Conservation (phyloP, 2,888 invertebrate genomes). For the Adelognathus sp. region DNA sequence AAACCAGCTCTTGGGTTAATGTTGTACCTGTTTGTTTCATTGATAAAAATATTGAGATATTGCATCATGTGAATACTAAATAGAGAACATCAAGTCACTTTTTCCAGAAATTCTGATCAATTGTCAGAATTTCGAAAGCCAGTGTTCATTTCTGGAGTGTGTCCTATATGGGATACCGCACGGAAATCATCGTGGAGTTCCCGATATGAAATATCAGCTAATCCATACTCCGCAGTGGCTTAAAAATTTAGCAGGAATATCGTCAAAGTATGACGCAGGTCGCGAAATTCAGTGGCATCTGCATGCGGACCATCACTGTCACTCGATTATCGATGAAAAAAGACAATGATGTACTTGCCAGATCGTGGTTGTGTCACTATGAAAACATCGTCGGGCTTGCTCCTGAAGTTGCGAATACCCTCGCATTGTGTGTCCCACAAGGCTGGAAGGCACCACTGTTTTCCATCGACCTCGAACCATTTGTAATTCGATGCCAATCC, state of each 20-base stretch:
- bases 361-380: conserved; percentile 89
- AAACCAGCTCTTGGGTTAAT: conserved; percentile 89
- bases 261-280: too few relatives aligned
- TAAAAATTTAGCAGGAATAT: too few relatives aligned
- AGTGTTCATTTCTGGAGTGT: too few relatives aligned
- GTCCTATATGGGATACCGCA: too few relatives aligned
- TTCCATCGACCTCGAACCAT: conserved; percentile 83
- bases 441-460: conserved; percentile 87
- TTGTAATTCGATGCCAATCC: background rate
- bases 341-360: conserved; percentile 21
- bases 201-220: background rate
- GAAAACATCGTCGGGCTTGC: conserved; percentile 87
- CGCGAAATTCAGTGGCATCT: too few relatives aligned
- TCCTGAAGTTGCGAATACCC: conserved; percentile 86
- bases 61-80: background rate
- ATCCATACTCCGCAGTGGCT: too few relatives aligned
- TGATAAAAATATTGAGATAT: background rate
- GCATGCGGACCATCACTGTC: too few relatives aligned
- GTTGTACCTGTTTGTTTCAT: conserved; percentile 81
- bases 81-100: too few relatives aligned
- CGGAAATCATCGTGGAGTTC: too few relatives aligned
- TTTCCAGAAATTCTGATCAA: too few relatives aligned
- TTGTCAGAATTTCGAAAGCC: too few relatives aligned
- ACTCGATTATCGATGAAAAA: conserved; percentile 2
- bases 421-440: conserved; percentile 85